Percentiles rank a stretch among this genome's conserved stretches.
Evolutionary conservation across 2,113 vertebrate genomes (phyloP).

Genomic region (Protobothrops flavoviridis): DNA sequence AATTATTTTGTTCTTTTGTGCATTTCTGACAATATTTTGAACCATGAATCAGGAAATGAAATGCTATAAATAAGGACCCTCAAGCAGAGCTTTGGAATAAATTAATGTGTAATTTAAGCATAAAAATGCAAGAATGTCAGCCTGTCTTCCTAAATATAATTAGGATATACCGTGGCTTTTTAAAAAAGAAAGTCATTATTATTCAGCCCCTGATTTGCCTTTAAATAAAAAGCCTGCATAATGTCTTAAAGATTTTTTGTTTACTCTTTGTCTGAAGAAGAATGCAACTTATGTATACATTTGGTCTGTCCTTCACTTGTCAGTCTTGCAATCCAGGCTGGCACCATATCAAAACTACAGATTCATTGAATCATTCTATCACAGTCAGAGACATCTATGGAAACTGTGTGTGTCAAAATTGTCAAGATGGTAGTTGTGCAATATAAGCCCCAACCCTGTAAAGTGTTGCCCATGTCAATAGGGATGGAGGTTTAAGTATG

Average conservation of each 20-base stretch:
- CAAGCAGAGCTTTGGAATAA: slow-evolving; percentile 49
- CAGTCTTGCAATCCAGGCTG: background rate
- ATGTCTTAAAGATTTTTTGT: slow-evolving; percentile 33
- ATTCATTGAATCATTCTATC: background rate
- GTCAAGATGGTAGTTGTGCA: background rate
- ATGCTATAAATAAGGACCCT: slow-evolving; percentile 47
- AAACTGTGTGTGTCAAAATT: background rate
- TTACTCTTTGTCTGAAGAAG: slow-evolving; percentile 56
- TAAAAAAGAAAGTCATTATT: background rate
- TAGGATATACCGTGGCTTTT: background rate
- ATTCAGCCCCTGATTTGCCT: slow-evolving; percentile 26
- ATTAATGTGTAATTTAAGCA: slow-evolving; percentile 52
- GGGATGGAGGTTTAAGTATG: background rate
- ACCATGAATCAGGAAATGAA: slow-evolving; percentile 42
- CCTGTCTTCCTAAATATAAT: slow-evolving; percentile 6
- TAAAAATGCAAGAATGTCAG: slow-evolving; percentile 29
- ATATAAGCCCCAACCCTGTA: background rate
- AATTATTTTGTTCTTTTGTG: slow-evolving; percentile 39
- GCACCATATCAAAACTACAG: background rate
- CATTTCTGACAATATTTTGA: slow-evolving; percentile 45
- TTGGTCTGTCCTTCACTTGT: background rate
- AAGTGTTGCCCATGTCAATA: background rate
- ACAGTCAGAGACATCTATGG: background rate
- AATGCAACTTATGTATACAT: slow-evolving; percentile 36
- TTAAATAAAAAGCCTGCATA: background rate